Conservation (phyloP, 1,140 invertebrate species). For the Sycobia sp. region DNA sequence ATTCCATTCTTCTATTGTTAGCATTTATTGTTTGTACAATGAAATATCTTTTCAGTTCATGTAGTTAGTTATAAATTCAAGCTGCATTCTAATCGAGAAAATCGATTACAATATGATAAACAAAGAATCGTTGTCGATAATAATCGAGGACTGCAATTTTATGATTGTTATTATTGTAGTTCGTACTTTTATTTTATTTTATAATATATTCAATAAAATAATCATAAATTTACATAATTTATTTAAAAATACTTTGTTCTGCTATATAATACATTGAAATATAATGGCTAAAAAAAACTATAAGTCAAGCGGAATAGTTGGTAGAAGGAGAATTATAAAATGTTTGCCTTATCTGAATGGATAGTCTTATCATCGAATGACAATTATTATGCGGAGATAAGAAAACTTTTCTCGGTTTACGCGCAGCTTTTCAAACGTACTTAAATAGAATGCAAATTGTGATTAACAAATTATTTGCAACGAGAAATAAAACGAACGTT, state of each 20-base stretch:
- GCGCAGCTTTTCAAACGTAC: background rate
- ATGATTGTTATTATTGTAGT: too few species aligned
- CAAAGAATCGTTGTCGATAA: too few species aligned
- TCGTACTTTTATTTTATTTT: conserved; percentile 2
- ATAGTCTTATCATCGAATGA: conserved; percentile 22
- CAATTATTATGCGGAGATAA: conserved; percentile 26
- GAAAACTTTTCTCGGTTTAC: background rate
- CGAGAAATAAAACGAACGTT: background rate
- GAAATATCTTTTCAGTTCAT: too few species aligned
- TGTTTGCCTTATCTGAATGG: conserved; percentile 17
- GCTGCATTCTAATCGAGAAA: too few species aligned
- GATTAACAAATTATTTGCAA: background rate
- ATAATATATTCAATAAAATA: background rate
- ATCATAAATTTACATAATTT: too few species aligned
- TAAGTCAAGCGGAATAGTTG: background rate
- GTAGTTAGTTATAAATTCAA: too few species aligned
- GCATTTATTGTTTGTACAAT: too few species aligned
- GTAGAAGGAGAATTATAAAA: background rate
- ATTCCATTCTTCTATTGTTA: too few species aligned
- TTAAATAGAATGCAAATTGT: background rate
- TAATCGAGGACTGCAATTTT: too few species aligned
- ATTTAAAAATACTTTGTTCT: too few species aligned
- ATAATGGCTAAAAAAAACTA: background rate
- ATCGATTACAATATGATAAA: too few species aligned
- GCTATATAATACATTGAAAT: too few species aligned